Conservation (phyloP, 2,888 invertebrate genomes). For the Aspidiotus destructor region DNA sequence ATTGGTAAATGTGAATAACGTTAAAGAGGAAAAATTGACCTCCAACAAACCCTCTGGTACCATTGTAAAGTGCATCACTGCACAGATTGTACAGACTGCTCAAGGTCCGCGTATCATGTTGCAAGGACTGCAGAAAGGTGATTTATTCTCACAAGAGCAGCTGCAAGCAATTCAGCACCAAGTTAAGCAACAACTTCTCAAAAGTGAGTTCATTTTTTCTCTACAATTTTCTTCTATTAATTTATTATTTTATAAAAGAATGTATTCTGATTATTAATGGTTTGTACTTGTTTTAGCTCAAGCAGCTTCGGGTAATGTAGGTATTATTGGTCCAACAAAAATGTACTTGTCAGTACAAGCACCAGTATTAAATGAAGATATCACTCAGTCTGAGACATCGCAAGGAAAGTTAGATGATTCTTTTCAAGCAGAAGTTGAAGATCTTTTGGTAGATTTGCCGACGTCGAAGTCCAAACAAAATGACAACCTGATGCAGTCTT, state of each 20-base stretch:
- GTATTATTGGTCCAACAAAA: constrained; percentile 73
- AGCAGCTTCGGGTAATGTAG: constrained; percentile 76
- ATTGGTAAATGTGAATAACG: no score
- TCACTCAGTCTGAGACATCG: no score
- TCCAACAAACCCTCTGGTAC: constrained; percentile 76
- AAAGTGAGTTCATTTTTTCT: constrained; percentile 52
- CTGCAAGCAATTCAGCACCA: constrained; percentile 74
- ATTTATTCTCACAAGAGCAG: constrained; percentile 72
- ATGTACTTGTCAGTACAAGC: constrained; percentile 79
- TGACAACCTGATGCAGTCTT: no score
- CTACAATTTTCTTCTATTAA: not conserved
- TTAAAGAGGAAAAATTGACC: constrained; percentile 44
- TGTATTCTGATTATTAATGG: not conserved
- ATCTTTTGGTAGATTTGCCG: no score
- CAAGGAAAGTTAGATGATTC: no score
- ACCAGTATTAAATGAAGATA: constrained; percentile 38
- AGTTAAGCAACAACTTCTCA: constrained; percentile 76
- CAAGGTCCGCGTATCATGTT: constrained; percentile 77
- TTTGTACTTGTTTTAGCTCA: constrained; percentile 51
- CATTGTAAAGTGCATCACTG: constrained; percentile 75
- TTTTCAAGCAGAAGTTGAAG: no score
- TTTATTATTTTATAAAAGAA: not conserved
- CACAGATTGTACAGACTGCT: constrained; percentile 68
- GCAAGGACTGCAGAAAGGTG: constrained; percentile 66
- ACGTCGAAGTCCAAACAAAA: no score